A percentile compares a stretch with the other conserved stretches of the same genome.
Conservation (phyloP, 92 coral and sea anemone species). For the Epizoanthus illoricatus region DNA sequence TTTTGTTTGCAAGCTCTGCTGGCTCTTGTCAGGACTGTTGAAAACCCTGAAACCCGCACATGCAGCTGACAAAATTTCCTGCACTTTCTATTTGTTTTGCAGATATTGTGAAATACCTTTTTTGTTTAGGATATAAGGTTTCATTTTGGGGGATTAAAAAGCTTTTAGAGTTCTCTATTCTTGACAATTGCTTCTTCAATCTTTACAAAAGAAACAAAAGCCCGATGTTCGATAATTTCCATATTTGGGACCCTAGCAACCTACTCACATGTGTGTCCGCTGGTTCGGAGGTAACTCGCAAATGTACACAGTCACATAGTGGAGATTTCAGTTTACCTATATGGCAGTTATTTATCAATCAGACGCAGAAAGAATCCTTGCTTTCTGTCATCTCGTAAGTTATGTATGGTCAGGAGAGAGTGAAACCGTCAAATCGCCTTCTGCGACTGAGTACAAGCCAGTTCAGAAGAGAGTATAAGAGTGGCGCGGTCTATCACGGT, state of each 20-base stretch:
- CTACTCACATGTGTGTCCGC: neutral
- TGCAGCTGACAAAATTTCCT: no score
- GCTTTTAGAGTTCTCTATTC: no score
- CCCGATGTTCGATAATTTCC: constrained; percentile 11
- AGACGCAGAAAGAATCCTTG: neutral
- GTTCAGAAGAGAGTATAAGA: constrained; percentile 77
- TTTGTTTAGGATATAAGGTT: no score
- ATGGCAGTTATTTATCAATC: constrained; percentile 10
- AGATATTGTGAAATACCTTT: no score
- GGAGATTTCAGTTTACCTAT: neutral
- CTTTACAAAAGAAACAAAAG: neutral
- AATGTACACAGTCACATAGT: no score
- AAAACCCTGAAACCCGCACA: no score
- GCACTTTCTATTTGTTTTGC: no score
- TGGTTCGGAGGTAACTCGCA: no score
- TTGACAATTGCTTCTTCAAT: no score
- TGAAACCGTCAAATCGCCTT: constrained; percentile 61
- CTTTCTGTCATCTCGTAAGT: neutral
- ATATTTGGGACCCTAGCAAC: constrained; percentile 46
- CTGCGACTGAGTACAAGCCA: constrained; percentile 87
- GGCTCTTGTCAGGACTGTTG: no score
- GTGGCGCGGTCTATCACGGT: constrained; percentile 89
- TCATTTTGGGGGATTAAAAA: no score
- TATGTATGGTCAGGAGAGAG: constrained; percentile 24
- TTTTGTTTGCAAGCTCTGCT: no score